A percentile compares a stretch with the other conserved stretches of the same genome.
These are phyloP conservation scores for Drosophila kanapiae DNA, from an alignment of 1,140 invertebrate species.

Conservation along the genomic window DNA sequence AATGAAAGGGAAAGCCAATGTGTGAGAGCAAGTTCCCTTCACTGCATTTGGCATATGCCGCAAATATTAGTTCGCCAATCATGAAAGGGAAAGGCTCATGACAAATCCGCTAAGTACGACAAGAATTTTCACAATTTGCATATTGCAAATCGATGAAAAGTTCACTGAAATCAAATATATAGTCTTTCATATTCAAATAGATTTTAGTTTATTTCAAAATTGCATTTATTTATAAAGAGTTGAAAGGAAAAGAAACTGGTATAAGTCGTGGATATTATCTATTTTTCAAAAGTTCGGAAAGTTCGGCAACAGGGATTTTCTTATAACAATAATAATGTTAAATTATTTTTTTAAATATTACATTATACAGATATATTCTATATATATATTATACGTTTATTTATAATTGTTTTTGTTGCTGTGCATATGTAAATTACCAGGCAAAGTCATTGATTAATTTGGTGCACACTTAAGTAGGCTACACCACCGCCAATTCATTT, in stretches of 20 bases:
- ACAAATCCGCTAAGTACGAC: constrained; percentile 41
- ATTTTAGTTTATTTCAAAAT: too few relatives aligned
- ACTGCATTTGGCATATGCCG: constrained; percentile 51
- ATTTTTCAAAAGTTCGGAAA: too few relatives aligned
- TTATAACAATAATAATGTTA: too few relatives aligned
- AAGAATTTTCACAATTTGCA: constrained; percentile 40
- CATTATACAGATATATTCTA: too few relatives aligned
- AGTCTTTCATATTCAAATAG: too few relatives aligned
- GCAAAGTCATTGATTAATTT: constrained; percentile 55
- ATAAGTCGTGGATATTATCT: too few relatives aligned
- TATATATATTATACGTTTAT: too few relatives aligned
- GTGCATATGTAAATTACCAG: constrained; percentile 46
- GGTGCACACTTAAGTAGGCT: constrained; percentile 19
- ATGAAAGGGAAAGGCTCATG: constrained; percentile 27
- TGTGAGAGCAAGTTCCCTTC: constrained; percentile 23
- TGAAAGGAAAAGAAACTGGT: too few relatives aligned
- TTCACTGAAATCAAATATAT: neutral
- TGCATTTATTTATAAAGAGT: too few relatives aligned
- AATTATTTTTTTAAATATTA: too few relatives aligned
- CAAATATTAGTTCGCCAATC: constrained; percentile 18
- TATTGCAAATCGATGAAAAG: constrained; percentile 12
- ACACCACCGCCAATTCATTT: constrained; percentile 1
- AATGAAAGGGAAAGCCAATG: constrained; percentile 19
- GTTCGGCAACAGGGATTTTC: too few relatives aligned
- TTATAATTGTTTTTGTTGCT: neutral